Base-by-base conservation (phyloP, 2,797 vertebrate species). In the Cyclura pinguis region DNA sequence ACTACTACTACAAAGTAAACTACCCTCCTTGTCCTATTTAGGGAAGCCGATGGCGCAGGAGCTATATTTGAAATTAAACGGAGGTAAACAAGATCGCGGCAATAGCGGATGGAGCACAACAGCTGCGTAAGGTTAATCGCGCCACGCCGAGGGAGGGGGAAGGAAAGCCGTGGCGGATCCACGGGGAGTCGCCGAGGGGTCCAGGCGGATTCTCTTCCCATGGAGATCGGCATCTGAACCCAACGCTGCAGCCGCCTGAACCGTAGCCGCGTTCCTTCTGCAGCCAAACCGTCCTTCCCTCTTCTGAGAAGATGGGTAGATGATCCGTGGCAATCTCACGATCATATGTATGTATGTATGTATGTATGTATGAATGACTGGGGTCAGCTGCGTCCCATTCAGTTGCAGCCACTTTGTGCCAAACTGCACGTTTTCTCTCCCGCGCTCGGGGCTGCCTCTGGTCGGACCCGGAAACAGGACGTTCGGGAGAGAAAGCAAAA, bases 101-200 rank as follows among this genome's bases (percentile, higher is more conserved):
- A 97, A 95, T 81, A 95, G 95, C 94, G 94, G 97, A 96, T 95
- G 91, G 97, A 97, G 97, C 94, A 96, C 97, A 96, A 98, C 99
- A 99, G 98, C 98, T 99, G 98, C 97, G 96, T 95, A 92, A 97
- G 97, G 98, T 98, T 97, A 98, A 98, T 98, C 98, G 92, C 93
- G 88, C 20, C 14, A 59, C 82, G 92, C 93, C 27, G 14, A 55
- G 57, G 12, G 89, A 35, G 18, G 42, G 35, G 12, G 20, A 10
- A 50, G 27, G 35, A 89, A 89, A 90, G 92, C 91, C 94, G 84
- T 12, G 87, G 27, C 59, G 47, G 72, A 16, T 12, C 73, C 80
- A 89, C 7, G 59, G 59, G 62, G 32, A n/a, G 42, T 32, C 32
- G 6, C 80, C 27, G 81, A 69, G 62, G 92, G 84, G 9, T 87